Percentiles rank a stretch among this genome's conserved stretches.
phyloP scores from a whole-genome alignment of 2,797 vertebrate species.

The Manis crassicaudata region DNA sequence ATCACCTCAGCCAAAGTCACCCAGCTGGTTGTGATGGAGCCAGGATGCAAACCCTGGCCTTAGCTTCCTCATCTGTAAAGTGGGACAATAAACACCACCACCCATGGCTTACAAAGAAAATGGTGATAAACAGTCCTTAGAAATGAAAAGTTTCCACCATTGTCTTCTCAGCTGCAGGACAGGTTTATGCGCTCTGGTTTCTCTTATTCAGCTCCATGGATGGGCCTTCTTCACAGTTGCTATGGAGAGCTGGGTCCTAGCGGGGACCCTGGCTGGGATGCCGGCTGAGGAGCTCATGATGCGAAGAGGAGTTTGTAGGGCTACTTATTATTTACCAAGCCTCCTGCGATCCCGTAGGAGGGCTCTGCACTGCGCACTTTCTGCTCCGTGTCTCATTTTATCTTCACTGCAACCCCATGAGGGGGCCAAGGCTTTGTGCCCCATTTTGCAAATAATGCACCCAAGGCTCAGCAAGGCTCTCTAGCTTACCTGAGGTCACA shows the following conservation, averaged over 20 bases:
- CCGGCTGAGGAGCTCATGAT: accelerated
- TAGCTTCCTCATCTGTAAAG: background rate
- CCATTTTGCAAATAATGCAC: background rate
- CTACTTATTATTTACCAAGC: background rate
- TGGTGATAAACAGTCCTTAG: background rate
- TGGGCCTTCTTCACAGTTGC: background rate
- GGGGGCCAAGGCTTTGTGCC: background rate
- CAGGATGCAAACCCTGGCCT: background rate
- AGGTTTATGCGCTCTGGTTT: background rate
- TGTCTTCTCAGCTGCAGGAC: background rate
- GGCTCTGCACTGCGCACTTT: too few relatives aligned
- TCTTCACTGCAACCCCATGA: too few relatives aligned
- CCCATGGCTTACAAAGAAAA: background rate
- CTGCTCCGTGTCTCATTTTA: accelerated
- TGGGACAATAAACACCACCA: background rate
- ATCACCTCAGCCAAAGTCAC: background rate
- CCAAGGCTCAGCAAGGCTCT: background rate
- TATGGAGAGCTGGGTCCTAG: background rate
- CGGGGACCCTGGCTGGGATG: background rate
- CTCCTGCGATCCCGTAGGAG: background rate
- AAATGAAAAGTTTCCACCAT: background rate
- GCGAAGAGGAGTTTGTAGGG: background rate
- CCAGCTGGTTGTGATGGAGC: background rate
- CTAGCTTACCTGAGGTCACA: background rate
- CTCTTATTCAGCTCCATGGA: background rate